Conservation (phyloP, 2,113 vertebrate species). For the Alexandromys fortis region DNA sequence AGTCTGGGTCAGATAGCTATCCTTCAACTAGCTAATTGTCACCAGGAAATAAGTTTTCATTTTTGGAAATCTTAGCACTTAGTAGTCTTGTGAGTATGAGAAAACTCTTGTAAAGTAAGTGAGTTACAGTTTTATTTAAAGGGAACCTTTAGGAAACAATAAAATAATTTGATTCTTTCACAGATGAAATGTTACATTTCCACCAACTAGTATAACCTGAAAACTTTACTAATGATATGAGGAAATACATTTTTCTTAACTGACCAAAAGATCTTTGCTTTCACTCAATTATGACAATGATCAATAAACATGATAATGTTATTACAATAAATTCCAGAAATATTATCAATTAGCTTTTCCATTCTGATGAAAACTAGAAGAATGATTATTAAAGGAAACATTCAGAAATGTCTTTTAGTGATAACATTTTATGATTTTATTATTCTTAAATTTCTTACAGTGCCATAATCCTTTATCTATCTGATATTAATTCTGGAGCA, state of each 20-base stretch:
- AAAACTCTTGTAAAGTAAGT: background rate
- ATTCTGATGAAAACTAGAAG: background rate
- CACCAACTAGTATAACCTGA: background rate
- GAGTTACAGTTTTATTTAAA: background rate
- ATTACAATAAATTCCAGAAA: background rate
- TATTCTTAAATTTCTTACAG: background rate
- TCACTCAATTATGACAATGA: background rate
- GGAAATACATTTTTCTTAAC: background rate
- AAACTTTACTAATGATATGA: background rate
- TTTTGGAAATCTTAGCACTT: background rate
- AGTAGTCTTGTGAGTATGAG: background rate
- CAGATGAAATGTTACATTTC: background rate
- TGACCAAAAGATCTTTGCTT: background rate
- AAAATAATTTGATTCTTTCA: background rate
- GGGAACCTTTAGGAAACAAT: background rate
- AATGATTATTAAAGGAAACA: background rate
- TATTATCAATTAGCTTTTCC: background rate
- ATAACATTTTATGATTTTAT: slow-evolving; percentile 17
- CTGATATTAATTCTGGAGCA: background rate
- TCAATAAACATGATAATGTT: background rate
- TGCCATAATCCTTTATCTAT: background rate
- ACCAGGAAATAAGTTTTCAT: background rate
- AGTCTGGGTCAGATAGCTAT: background rate
- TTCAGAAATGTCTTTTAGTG: background rate
- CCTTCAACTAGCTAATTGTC: slow-evolving; percentile 2